Percentiles rank a stretch among this genome's conserved stretches.
phyloP scores from a whole-genome alignment of 2,797 vertebrate species.

The Gadopsis marmoratus region DNA sequence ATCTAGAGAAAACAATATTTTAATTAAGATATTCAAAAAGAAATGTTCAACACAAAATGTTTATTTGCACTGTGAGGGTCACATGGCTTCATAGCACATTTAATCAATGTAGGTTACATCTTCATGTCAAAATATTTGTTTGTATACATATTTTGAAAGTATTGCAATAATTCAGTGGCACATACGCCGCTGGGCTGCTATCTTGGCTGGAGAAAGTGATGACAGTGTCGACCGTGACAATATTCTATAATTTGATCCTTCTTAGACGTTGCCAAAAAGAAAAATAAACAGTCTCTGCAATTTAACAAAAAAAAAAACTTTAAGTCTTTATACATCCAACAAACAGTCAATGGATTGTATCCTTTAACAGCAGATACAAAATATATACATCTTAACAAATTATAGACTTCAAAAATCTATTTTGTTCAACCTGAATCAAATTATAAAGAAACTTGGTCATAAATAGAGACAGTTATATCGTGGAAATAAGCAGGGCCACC shows the following conservation, averaged over 20 bases:
- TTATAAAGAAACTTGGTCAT: conserved; percentile 67
- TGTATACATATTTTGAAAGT: conserved; percentile 29
- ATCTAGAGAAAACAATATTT: too few species aligned
- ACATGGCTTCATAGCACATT: conserved; percentile 45
- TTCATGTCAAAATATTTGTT: conserved; percentile 37
- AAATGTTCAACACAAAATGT: conserved; percentile 60
- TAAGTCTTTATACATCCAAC: conserved; percentile 85
- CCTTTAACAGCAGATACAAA: conserved; percentile 86
- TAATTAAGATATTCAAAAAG: not conserved
- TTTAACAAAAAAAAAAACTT: conserved; percentile 80
- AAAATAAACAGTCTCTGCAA: conserved; percentile 75
- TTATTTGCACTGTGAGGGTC: conserved; percentile 62
- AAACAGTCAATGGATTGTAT: conserved; percentile 55
- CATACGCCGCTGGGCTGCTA: conserved; percentile 26
- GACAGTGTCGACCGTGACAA: conserved; percentile 28
- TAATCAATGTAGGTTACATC: conserved; percentile 49
- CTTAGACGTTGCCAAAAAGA: conserved; percentile 36
- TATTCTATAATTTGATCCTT: conserved; percentile 38
- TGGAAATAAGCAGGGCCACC: conserved; percentile 46
- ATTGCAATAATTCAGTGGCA: conserved; percentile 58
- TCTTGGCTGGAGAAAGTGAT: conserved; percentile 42
- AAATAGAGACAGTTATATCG: conserved; percentile 46
- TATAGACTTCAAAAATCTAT: conserved; percentile 51
- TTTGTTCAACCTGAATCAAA: conserved; percentile 50
- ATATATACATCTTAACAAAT: conserved; percentile 85